These are phyloP conservation scores for Xerus inauris DNA, from an alignment of 2,113 vertebrate genomes.

Conservation along the genomic window DNA sequence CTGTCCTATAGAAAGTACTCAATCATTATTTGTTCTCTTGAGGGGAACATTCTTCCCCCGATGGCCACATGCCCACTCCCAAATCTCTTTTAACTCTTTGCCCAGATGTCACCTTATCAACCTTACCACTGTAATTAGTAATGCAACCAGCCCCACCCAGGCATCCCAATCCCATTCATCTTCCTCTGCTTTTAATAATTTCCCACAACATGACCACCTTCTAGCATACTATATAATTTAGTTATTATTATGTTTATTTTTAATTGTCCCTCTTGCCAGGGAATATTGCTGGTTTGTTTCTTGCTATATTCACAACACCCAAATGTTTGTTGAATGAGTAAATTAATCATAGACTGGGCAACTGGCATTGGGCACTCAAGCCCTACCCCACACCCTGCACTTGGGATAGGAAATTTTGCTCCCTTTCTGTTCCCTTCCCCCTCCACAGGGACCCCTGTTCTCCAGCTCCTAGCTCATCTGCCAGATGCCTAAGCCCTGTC, in stretches of 20 bases:
- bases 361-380: fast-evolving
- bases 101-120: neutral
- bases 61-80: neutral
- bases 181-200: neutral
- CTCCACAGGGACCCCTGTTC: neutral
- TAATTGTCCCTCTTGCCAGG: neutral
- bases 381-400: neutral
- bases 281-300: neutral
- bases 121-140: neutral
- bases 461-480: neutral
- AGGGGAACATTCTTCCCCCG: neutral
- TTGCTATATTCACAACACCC: neutral
- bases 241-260: neutral
- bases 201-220: neutral
- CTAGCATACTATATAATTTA: neutral
- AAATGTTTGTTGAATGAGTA: neutral
- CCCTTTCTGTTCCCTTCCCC: neutral
- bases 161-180: neutral
- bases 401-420: neutral
- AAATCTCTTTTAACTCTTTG: neutral
- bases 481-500: neutral
- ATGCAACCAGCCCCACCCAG: neutral
- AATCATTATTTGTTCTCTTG: neutral
- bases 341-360: neutral
- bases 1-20: neutral